Evolutionary conservation across 2,113 vertebrate genomes (phyloP), one percentile per base, ranked within the genome.

Genomic region (Spizaetus ornatus): DNA sequence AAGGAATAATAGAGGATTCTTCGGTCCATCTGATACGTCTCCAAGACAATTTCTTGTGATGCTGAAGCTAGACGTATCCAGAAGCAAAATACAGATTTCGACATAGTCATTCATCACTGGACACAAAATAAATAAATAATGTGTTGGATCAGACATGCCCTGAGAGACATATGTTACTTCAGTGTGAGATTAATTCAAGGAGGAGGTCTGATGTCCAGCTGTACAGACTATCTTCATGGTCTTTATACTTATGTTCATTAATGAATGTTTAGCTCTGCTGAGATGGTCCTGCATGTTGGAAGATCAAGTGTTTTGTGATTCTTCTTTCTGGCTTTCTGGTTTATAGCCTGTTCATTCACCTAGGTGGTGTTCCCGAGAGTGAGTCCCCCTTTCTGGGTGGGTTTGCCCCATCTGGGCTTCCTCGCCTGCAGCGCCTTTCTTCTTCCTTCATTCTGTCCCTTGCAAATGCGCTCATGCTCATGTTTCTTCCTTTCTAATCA

Each of bases 11-110:
- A 79, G 22, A 77, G 11, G 31, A 62, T 65, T 90, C 38, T 90
- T 88, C 14, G 0, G 27, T 82, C 36, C 53, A 2, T 67, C 61
- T 82, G 59, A 19, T 69, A 40, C 0, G 0, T 52, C 31, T 74
- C 7, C 16, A 6, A 20, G 72, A 22, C 26, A 62, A 31, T 32
- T 82, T 74, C 20, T 65, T 38, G 55, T 43, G 38, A 48, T 53
- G 20, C 16, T 63, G n/a, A 89, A 79, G 18, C 32, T 25, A 53
- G 55, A 48, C 16, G 15, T 58, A 63, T 43, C 43, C 40, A 55
- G 77, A 80, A 80, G n/a, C 21, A 82, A 65, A 45, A 77, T 42
- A 45, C 16, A 66, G 21, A 18, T 88, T 84, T 70, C 55, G 31
- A 61, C 32, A 32, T n/a, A 20, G 32, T 29, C 50, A 32, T 84